Conservation (phyloP, 2,888 invertebrate genomes). For the Drosophila multiciliata region DNA sequence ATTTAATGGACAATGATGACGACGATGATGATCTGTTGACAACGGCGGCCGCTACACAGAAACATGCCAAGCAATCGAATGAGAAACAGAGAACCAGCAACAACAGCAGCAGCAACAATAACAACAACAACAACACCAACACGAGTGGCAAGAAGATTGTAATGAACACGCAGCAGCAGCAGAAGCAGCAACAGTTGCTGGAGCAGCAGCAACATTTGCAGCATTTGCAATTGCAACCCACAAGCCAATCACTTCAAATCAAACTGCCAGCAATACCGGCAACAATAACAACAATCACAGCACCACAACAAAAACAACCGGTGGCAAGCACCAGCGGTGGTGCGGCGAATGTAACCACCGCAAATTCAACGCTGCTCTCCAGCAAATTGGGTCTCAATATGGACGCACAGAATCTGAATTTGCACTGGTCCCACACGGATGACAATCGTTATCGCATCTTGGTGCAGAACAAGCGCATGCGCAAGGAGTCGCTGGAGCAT, state of each 20-base stretch:
- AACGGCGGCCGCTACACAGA: constrained; percentile 76
- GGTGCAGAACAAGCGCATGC: constrained; percentile 84
- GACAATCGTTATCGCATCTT: constrained; percentile 84
- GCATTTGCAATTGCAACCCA: constrained; percentile 79
- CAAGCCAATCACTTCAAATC: constrained; percentile 78
- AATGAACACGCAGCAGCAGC: constrained; percentile 63
- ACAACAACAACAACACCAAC: not conserved
- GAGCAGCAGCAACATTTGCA: constrained; percentile 82
- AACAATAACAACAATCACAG: constrained; percentile 74
- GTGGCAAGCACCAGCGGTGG: constrained; percentile 69
- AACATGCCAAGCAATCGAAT: constrained; percentile 76
- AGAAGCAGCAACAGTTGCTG: constrained; percentile 72
- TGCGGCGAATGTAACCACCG: constrained; percentile 36
- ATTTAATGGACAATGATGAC: constrained; percentile 80
- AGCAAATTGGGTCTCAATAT: constrained; percentile 53
- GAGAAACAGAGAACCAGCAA: constrained; percentile 51
- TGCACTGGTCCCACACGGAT: constrained; percentile 74
- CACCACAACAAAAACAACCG: constrained; percentile 57
- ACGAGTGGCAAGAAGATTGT: constrained; percentile 47
- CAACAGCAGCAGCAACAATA: constrained; percentile 61
- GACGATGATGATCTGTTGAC: constrained; percentile 82
- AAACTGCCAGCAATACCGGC: constrained; percentile 81
- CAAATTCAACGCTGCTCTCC: constrained; percentile 64
- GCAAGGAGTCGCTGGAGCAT: constrained; percentile 84
- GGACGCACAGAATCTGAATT: constrained; percentile 64